Conservation (phyloP, 2,113 vertebrate species). For the Muntiacus reevesi region DNA sequence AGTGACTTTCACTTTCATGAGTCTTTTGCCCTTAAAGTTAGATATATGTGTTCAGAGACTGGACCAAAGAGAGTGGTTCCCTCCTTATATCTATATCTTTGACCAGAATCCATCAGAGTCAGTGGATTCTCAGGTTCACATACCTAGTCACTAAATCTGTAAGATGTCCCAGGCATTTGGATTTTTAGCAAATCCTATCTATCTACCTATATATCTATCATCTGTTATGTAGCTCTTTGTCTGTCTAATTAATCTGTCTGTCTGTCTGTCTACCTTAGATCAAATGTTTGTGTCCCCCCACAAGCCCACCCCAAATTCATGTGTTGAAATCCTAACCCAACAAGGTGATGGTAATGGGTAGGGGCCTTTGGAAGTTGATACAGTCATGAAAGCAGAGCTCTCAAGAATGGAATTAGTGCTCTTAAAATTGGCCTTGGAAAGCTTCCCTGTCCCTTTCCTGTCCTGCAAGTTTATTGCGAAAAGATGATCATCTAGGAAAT, state of each 20-base stretch:
- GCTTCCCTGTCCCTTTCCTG: neutral
- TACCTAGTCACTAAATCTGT: neutral
- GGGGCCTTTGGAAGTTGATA: neutral
- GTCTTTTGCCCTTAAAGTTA: neutral
- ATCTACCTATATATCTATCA: neutral
- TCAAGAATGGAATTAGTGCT: neutral
- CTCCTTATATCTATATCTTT: neutral
- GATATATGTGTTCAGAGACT: neutral
- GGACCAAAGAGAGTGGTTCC: neutral
- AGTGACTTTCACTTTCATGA: neutral
- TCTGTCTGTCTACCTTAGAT: neutral
- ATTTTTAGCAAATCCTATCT: neutral
- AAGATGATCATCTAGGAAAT: neutral
- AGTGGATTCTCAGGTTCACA: neutral
- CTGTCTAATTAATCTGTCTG: neutral
- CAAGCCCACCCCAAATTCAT: neutral
- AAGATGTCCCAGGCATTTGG: neutral
- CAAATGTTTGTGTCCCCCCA: neutral
- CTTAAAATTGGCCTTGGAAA: neutral
- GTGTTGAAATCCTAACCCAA: neutral
- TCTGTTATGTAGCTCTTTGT: neutral
- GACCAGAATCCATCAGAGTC: neutral
- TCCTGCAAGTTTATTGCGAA: neutral
- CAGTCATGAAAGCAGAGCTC: neutral
- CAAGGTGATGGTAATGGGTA: neutral